Percentiles rank a stretch among this genome's conserved stretches.
These are phyloP conservation scores for Rhagophthalmus giganteus DNA, from an alignment of 2,888 invertebrate genomes.

Conservation along the genomic window DNA sequence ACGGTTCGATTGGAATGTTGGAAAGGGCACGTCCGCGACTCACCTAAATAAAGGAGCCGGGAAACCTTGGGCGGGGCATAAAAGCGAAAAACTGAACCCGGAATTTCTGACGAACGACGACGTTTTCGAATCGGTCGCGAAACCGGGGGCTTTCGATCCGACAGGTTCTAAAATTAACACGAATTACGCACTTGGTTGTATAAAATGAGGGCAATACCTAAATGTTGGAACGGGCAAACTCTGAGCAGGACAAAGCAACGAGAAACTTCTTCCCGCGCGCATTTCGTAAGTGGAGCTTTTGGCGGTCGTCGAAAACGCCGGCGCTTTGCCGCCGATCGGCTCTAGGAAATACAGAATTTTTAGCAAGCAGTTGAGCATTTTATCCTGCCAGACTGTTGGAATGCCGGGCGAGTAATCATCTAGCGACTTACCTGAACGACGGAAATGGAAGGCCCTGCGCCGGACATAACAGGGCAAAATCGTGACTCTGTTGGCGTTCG, in stretches of 20 bases:
- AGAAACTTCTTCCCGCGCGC: slow-evolving; percentile 55
- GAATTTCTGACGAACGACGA: slow-evolving; percentile 54
- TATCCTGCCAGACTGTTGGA: slow-evolving; percentile 5
- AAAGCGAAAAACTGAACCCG: slow-evolving; percentile 58
- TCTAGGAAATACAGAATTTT: slow-evolving; percentile 51
- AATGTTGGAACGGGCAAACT: slow-evolving; percentile 71
- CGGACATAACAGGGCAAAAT: slow-evolving; percentile 68
- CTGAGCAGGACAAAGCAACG: slow-evolving; percentile 70
- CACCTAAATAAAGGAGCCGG: slow-evolving; percentile 74
- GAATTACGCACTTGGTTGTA: no score
- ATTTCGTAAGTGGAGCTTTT: slow-evolving; percentile 55
- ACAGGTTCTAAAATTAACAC: slow-evolving; percentile 56
- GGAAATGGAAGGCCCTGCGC: slow-evolving; percentile 70
- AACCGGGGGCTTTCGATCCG: slow-evolving; percentile 59
- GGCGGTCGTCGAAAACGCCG: slow-evolving; percentile 54
- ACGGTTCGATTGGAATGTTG: no score
- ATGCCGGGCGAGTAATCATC: no score
- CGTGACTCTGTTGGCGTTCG: slow-evolving; percentile 60
- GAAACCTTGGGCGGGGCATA: slow-evolving; percentile 72
- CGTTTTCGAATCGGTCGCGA: slow-evolving; percentile 55
- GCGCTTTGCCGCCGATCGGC: slow-evolving; percentile 60
- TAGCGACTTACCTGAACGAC: slow-evolving; percentile 61
- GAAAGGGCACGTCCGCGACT: slow-evolving; percentile 43
- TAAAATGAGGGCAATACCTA: no score
- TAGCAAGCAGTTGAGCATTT: no score